Percentiles rank a stretch among this genome's conserved stretches.
phyloP scores from a whole-genome alignment of 1,140 invertebrate species.

The Dryas iulia region DNA sequence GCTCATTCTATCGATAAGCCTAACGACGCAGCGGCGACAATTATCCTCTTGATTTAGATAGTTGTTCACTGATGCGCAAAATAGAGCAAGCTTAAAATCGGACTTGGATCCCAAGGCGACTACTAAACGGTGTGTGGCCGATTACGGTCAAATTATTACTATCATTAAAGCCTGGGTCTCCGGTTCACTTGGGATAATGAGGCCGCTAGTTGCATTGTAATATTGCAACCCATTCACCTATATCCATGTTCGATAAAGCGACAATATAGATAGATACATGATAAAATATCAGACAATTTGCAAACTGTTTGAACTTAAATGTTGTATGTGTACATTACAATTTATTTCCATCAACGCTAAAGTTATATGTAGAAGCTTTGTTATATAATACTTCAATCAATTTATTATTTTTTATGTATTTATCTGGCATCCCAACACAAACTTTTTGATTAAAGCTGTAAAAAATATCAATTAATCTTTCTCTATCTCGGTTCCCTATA shows the following conservation, averaged over 20 bases:
- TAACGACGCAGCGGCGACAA: conserved; percentile 53
- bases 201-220: conserved; percentile 48
- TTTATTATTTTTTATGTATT: no score
- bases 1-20: conserved; percentile 45
- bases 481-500: not conserved
- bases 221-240: conserved; percentile 47
- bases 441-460: not conserved
- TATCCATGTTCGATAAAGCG: not conserved
- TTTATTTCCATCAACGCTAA: no score
- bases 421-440: not conserved
- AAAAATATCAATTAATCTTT: not conserved
- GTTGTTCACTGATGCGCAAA: conserved; percentile 69
- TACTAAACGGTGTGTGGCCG: conserved; percentile 66
- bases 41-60: conserved; percentile 68
- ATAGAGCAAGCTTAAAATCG: conserved; percentile 69
- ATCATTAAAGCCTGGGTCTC: conserved; percentile 62
- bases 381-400: not conserved
- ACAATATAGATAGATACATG: not conserved
- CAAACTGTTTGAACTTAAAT: not conserved
- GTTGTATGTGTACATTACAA: no score
- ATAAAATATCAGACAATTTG: not conserved
- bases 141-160: conserved; percentile 76
- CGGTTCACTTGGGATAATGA: conserved; percentile 58
- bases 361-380: no score
- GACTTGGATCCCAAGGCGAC: conserved; percentile 66